phyloP scores from a whole-genome alignment of 1,140 invertebrate genomes.

The Calycopis cecrops region DNA sequence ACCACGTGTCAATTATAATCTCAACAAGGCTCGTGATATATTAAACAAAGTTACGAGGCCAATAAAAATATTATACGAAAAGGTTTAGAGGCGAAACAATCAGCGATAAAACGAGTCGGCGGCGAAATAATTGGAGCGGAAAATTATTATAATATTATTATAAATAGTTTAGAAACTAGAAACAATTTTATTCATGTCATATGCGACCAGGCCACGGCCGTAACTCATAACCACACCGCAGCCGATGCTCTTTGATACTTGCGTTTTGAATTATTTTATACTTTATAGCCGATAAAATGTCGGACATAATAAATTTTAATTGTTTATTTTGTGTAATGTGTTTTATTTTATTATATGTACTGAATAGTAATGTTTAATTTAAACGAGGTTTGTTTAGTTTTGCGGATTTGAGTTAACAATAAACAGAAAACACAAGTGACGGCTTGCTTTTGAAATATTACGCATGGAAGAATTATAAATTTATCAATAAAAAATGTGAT shows the following conservation, averaged over 20 bases:
- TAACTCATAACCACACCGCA: conserved; percentile 60
- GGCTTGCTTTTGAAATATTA: no score
- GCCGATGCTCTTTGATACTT: conserved; percentile 44
- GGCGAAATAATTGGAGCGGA: conserved; percentile 64
- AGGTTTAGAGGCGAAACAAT: background rate
- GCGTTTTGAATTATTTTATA: conserved; percentile 16
- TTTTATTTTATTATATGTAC: conserved; percentile 18
- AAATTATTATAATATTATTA: conserved; percentile 74
- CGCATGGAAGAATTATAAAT: no score
- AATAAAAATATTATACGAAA: conserved; percentile 4
- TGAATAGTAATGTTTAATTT: background rate
- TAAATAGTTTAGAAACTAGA: conserved; percentile 69
- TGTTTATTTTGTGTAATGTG: conserved; percentile 15
- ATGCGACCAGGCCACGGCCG: conserved; percentile 49
- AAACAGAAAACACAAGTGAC: no score
- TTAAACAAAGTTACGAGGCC: background rate
- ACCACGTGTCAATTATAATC: conserved; percentile 1
- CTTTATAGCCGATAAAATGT: conserved; percentile 19
- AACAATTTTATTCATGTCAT: conserved; percentile 63
- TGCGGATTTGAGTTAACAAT: no score
- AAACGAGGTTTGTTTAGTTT: background rate
- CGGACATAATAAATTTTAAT: conserved; percentile 20
- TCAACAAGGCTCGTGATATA: background rate
- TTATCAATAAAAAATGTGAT: no score
- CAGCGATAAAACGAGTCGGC: conserved; percentile 65